These are phyloP conservation scores for Dorcus parallelipipedus DNA, from an alignment of 2,888 invertebrate species.

Conservation along the genomic window DNA sequence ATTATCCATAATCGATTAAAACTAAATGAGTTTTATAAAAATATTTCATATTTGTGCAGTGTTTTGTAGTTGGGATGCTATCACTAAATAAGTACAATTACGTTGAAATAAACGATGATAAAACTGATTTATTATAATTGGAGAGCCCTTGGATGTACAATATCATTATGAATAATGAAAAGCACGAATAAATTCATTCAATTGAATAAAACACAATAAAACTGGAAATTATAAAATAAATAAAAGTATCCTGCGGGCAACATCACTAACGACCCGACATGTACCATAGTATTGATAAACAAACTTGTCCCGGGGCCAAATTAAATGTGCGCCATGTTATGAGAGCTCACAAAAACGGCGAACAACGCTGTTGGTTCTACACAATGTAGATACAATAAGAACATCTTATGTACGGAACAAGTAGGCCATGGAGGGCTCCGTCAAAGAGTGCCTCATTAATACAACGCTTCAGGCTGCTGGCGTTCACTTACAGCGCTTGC, in stretches of 20 bases:
- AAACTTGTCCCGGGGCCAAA: conserved; percentile 41
- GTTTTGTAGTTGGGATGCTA: no score
- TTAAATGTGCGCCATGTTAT: conserved; percentile 42
- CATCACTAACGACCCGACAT: conserved; percentile 40
- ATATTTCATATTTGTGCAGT: no score
- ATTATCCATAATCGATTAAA: no score
- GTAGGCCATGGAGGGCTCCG: conserved; percentile 31
- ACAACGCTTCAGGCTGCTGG: conserved; percentile 35
- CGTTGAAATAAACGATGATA: no score
- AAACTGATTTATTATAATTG: no score
- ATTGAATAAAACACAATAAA: conserved; percentile 5
- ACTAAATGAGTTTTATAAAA: no score
- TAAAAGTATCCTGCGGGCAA: conserved; percentile 31
- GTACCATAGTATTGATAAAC: conserved; percentile 42
- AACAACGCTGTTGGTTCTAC: conserved; percentile 39
- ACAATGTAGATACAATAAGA: conserved; percentile 44
- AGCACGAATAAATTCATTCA: neutral
- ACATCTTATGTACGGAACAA: conserved; percentile 42
- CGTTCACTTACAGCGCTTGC: conserved; percentile 10
- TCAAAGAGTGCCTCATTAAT: conserved; percentile 46
- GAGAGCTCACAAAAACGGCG: conserved; percentile 37
- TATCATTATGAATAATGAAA: neutral
- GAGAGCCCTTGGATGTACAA: no score
- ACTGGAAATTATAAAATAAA: conserved; percentile 22
- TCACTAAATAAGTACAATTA: no score